These are phyloP conservation scores for Oreocharis arfaki DNA, from an alignment of 2,113 vertebrate species.

Conservation along the genomic window DNA sequence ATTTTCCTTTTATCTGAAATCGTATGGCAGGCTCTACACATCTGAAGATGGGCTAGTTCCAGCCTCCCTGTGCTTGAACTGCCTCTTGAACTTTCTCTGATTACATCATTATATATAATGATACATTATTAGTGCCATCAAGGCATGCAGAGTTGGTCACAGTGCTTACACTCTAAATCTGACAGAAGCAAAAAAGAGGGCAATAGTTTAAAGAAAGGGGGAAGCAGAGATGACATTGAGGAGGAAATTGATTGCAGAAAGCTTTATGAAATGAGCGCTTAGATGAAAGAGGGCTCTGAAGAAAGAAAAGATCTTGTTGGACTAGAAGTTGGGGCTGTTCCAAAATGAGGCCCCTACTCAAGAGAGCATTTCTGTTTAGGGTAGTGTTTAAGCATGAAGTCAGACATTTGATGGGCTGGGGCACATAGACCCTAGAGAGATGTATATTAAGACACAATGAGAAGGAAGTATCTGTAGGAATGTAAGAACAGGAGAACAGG, in stretches of 20 bases:
- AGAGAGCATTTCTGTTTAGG: not conserved
- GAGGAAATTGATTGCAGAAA: constrained; percentile 56
- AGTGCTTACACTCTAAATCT: constrained; percentile 12
- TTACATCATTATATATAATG: constrained; percentile 53
- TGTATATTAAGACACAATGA: not conserved
- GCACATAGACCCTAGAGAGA: not conserved
- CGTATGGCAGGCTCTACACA: not conserved
- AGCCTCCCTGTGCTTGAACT: constrained; percentile 26
- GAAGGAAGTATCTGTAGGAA: not conserved
- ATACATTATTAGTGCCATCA: constrained; percentile 49
- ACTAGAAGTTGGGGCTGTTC: not conserved
- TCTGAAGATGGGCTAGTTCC: constrained; percentile 13
- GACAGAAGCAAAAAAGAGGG: constrained; percentile 40
- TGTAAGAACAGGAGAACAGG: not conserved
- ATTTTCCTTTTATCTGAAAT: not conserved
- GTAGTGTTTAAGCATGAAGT: not conserved
- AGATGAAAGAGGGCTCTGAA: constrained; percentile 24
- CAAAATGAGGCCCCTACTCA: not conserved
- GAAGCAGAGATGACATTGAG: constrained; percentile 39
- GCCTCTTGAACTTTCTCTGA: constrained; percentile 58
- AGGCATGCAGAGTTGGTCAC: constrained; percentile 24
- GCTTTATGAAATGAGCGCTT: constrained; percentile 23
- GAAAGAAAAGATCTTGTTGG: not conserved
- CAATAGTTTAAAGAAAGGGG: constrained; percentile 51
- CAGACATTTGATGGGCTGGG: not conserved